Evolutionary conservation across 2,888 invertebrate genomes (phyloP), one percentile per base, ranked within the genome.

Genomic region (Drosophila borborema): DNA sequence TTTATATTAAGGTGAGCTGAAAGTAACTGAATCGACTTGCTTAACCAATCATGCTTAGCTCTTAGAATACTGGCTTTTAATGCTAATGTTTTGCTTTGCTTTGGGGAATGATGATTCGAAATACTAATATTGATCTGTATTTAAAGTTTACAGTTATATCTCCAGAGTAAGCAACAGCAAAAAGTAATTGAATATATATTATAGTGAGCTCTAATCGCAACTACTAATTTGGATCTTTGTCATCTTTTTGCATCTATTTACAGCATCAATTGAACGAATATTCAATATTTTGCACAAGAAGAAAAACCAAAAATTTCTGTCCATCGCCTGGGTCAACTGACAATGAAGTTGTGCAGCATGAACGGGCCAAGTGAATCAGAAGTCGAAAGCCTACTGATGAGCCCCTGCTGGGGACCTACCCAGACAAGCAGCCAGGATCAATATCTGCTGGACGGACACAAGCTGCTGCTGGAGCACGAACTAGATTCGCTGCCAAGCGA

Each of bases 381-480:
- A 92, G 95, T 95, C 90, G 96, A 96, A 94, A 95, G 96, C 91
- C 94, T 96, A 84, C 94, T 96, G 92, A 95, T 95, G 93, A 95
- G 95, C 90, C 94, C 95, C 78, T 96, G 96, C 94, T 96, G 96
- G 96, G 95, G 92, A 83, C 94, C 95, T 89, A 80, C 93, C 89
- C 91, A 93, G 91, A 90, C 94, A 87, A 92, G 92, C 90, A 91
- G 92, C 73, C 94, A 93, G 81, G 94, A 93, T 85, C 94, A 94
- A 80, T 93, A 93, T 80, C 93, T 94, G 86, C 93, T 94, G 74
- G 94, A 94, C 78, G 94, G 94, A 34, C 94, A 94, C 90, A 94
- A 95, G 88, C 86, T 95, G 74, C 92, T 94, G 65, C 90, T 95
- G 62, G 94, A 93, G 84, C 95, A 96, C 91, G 94, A 95, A 92